Evolutionary conservation across 1,140 invertebrate genomes (phyloP).

Genomic region (Homarus americanus): DNA sequence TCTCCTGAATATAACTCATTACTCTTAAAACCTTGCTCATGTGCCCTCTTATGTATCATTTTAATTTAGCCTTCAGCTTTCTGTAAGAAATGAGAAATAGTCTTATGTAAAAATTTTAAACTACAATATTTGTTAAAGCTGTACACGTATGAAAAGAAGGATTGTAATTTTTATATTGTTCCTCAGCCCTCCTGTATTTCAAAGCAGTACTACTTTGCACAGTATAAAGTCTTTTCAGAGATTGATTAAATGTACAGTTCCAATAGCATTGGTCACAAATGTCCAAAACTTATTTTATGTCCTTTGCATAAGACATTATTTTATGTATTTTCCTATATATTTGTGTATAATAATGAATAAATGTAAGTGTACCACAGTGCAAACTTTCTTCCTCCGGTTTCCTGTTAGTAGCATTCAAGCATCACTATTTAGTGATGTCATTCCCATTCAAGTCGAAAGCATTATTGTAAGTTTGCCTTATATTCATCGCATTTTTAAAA

Average conservation of each 20-base stretch:
- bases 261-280: slow-evolving; percentile 66
- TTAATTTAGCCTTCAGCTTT: slow-evolving; percentile 4
- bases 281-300: slow-evolving; percentile 71
- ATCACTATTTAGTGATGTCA: too few relatives aligned
- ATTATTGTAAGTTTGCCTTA: too few relatives aligned
- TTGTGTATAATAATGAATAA: slow-evolving; percentile 73
- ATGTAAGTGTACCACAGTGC: slow-evolving; percentile 65
- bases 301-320: slow-evolving; percentile 72
- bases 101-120: not conserved
- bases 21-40: not conserved
- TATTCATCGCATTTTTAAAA: too few relatives aligned
- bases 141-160: not conserved
- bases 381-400: not conserved
- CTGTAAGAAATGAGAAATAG: not conserved
- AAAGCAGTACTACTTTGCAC: slow-evolving; percentile 34
- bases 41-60: not conserved
- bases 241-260: slow-evolving; percentile 62
- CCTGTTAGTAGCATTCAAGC: too few relatives aligned
- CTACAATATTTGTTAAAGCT: not conserved
- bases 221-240: slow-evolving; percentile 41
- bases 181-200: slow-evolving; percentile 43
- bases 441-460: too few relatives aligned
- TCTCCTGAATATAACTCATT: not conserved
- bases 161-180: slow-evolving; percentile 42
- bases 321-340: slow-evolving; percentile 74